Evolutionary conservation across 2,113 vertebrate species (phyloP).

Genomic region (Phalacrocorax aristotelis): DNA sequence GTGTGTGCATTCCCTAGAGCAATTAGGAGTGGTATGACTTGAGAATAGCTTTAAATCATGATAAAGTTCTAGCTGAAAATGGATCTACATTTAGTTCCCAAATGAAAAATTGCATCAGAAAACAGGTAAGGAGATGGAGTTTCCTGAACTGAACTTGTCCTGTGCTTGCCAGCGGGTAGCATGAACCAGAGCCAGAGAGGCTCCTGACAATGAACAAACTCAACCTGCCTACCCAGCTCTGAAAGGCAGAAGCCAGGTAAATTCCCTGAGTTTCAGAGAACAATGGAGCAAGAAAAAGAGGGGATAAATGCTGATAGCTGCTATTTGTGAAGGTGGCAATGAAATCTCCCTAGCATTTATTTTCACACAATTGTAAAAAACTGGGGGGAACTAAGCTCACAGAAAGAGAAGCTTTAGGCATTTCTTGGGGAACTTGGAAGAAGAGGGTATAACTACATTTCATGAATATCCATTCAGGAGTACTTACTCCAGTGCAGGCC

Average conservation of each 20-base stretch:
- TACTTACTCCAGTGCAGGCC: not conserved
- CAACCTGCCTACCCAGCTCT: not conserved
- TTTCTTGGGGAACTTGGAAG: not conserved
- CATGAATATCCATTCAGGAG: not conserved
- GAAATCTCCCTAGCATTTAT: not conserved
- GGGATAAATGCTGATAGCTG: not conserved
- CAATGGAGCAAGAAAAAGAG: not conserved
- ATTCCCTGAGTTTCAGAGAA: not conserved
- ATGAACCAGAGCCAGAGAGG: not conserved
- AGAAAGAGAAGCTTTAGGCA: not conserved
- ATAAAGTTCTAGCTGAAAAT: not conserved
- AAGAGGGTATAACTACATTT: not conserved
- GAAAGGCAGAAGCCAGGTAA: not conserved
- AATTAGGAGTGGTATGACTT: not conserved
- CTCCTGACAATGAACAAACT: not conserved
- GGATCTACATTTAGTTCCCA: not conserved
- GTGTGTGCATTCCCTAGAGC: not conserved
- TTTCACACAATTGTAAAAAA: not conserved
- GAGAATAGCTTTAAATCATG: not conserved
- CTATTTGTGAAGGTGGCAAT: not conserved
- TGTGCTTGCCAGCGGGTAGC: not conserved
- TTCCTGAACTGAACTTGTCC: not conserved
- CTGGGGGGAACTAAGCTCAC: not conserved
- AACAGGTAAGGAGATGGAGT: not conserved
- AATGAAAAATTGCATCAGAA: not conserved